Evolutionary conservation across 92 coral and sea anemone species (phyloP), one percentile per base, ranked within the genome.

Genomic region (Palythoa grandis): DNA sequence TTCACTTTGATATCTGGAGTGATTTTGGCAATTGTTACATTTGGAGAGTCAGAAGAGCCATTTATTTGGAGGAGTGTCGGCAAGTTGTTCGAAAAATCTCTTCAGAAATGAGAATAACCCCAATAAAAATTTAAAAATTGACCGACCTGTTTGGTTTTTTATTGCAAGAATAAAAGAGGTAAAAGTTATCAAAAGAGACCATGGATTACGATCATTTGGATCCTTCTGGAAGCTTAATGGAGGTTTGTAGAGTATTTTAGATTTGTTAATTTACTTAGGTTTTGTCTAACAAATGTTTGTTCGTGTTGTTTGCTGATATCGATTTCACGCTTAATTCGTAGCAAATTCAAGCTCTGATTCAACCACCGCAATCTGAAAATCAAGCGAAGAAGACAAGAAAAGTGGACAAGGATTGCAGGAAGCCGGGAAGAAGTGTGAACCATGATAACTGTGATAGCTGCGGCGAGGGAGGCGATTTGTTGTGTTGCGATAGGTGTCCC

Each of bases 311-410:
- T 85, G 53, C 72, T 76, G 25, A 50, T 66, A 74, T 77, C 87
- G 74, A 69, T 82, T 77, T 77, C 82, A 76, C 60, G 43, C 67
- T 77, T 91, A 65, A 24, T 48, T 91, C 82, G 71, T 72, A 96
- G 99, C 93, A 94, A 93, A 96, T 96, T 69, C 99, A 96, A 93
- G 99, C 99, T 78, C 90, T 96, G 61, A 95, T 96, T 70, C 99
- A 96, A 88, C 95, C 99, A 20, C 98, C 98, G 16, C 96, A 93
- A 86, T 94, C 98, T 13, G 99, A 91, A 39, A 88, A 86, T 23
- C 82, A 90, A 8, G 90, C 90, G 12, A 95, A 89, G 74, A 94
- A 90, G 85, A 75, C 92, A 1, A 88, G 89, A 73, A 95, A 92
- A 89, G 90, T 87, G 0, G 99, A 96, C 88, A 96, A 96, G 70